Evolutionary conservation across 2,888 invertebrate species (phyloP).

Genomic region (Cheilosia variabilis): DNA sequence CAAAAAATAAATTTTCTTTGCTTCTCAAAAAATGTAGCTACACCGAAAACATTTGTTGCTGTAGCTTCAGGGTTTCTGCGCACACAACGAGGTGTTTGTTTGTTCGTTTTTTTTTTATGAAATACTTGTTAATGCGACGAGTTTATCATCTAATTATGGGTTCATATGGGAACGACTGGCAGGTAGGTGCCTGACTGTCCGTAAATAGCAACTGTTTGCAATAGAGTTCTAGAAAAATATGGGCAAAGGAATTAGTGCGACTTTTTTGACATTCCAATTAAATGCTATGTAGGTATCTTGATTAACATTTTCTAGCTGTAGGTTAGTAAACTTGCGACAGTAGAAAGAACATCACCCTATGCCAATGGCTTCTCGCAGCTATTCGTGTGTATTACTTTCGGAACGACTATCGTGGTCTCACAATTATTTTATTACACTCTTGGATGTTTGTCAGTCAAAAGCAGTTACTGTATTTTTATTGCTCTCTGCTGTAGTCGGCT

Average conservation of each 20-base stretch:
- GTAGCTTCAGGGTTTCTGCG: slow-evolving; percentile 7
- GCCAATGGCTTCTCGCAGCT: too few relatives aligned
- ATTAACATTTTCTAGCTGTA: too few relatives aligned
- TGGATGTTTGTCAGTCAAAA: too few relatives aligned
- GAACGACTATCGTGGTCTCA: too few relatives aligned
- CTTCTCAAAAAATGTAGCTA: neutral
- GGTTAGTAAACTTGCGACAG: too few relatives aligned
- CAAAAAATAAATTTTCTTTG: neutral
- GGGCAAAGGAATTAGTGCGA: slow-evolving; percentile 9
- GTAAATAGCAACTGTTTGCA: slow-evolving; percentile 15
- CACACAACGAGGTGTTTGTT: slow-evolving; percentile 23
- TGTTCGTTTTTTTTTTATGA: slow-evolving; percentile 38
- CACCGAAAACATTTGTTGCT: slow-evolving; percentile 55
- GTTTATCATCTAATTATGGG: slow-evolving; percentile 40
- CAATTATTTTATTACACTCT: too few relatives aligned
- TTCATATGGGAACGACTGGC: neutral
- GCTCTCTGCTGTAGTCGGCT: too few relatives aligned
- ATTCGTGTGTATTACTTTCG: too few relatives aligned
- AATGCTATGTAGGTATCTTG: too few relatives aligned
- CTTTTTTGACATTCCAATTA: neutral
- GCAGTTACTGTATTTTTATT: too few relatives aligned
- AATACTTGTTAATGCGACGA: slow-evolving; percentile 55
- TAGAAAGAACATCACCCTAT: too few relatives aligned
- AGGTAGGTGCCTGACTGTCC: neutral
- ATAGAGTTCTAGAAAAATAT: neutral